phyloP scores from a whole-genome alignment of 2,113 vertebrate genomes.

The Halcyon malimbica region DNA sequence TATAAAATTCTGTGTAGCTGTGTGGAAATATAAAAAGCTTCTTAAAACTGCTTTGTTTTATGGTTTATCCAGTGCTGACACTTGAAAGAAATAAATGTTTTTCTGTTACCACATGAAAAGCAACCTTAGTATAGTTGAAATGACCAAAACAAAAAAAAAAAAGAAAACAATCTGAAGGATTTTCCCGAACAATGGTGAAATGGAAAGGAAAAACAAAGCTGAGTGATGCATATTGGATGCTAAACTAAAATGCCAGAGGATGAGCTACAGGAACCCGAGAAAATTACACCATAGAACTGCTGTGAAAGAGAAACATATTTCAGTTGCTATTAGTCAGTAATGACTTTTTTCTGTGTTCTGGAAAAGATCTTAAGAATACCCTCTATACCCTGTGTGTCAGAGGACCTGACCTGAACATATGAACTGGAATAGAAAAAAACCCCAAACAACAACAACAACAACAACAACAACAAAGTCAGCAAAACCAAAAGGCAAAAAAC shows the following conservation, averaged over 20 bases:
- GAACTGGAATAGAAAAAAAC: not conserved
- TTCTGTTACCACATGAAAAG: not conserved
- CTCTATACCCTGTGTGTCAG: fast-evolving
- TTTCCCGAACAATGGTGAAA: not conserved
- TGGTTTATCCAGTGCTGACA: not conserved
- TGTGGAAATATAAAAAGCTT: not conserved
- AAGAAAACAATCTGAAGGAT: not conserved
- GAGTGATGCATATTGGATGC: not conserved
- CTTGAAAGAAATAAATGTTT: not conserved
- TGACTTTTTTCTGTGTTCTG: not conserved
- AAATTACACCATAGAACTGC: fast-evolving
- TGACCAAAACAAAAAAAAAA: not conserved
- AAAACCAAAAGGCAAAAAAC: not conserved
- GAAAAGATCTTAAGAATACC: not conserved
- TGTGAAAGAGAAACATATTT: not conserved
- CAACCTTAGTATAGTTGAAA: not conserved
- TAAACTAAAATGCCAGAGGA: not conserved
- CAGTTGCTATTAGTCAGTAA: not conserved
- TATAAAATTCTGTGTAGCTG: not conserved
- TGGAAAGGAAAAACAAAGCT: not conserved
- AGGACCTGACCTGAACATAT: not conserved
- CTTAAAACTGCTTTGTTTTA: not conserved
- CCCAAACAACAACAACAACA: not conserved
- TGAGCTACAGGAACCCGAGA: not conserved
- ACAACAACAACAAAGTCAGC: not conserved